phyloP scores from a whole-genome alignment of 2,888 invertebrate species.

The Pyrochroa serraticornis region DNA sequence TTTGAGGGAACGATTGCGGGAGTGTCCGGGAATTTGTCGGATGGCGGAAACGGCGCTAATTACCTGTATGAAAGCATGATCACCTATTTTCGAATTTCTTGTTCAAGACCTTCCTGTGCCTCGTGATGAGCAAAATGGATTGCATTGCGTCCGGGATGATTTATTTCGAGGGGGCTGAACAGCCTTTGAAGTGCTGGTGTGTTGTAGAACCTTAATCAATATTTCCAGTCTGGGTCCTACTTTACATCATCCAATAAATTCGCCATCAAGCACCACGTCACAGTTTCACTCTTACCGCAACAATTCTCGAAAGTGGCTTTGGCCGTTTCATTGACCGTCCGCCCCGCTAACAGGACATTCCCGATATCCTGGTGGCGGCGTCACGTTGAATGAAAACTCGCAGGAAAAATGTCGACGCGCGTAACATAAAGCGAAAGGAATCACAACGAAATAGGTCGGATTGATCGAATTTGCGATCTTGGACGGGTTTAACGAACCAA shows the following conservation, averaged over 20 bases:
- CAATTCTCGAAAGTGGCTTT: no score
- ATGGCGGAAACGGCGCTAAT: constrained; percentile 18
- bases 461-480: constrained; percentile 38
- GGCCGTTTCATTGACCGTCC: constrained; percentile 6
- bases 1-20: neutral
- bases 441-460: constrained; percentile 29
- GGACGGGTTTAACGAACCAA: constrained; percentile 43
- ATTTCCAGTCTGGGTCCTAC: constrained; percentile 46
- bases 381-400: neutral
- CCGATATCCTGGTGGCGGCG: neutral
- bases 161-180: constrained; percentile 39
- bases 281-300: constrained; percentile 9
- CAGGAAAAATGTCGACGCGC: constrained; percentile 41
- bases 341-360: neutral
- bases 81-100: constrained; percentile 54
- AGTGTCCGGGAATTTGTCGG: neutral
- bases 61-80: constrained; percentile 53
- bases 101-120: constrained; percentile 49
- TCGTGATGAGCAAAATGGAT: constrained; percentile 46
- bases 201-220: constrained; percentile 51
- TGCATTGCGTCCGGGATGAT: constrained; percentile 49
- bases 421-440: constrained; percentile 24
- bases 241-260: constrained; percentile 25
- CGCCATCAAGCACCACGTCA: constrained; percentile 21
- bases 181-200: constrained; percentile 36